A percentile compares a stretch with the other conserved stretches of the same genome.
phyloP scores from a whole-genome alignment of 2,888 invertebrate genomes.

The Heliconius charithonia region DNA sequence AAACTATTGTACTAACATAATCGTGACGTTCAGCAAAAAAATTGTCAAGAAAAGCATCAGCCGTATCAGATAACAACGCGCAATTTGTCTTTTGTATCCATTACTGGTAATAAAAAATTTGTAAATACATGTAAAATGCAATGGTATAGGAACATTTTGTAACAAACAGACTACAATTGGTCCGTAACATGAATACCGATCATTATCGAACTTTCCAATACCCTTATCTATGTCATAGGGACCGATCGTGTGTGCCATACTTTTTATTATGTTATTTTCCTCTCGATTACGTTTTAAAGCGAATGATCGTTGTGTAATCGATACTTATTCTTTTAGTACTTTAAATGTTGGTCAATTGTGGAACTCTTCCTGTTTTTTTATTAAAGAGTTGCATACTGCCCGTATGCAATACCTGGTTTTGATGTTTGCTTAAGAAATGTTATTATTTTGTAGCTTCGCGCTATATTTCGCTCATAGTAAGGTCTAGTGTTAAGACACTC shows the following conservation, averaged over 20 bases:
- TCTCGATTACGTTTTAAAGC: constrained; percentile 62
- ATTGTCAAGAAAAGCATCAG: constrained; percentile 70
- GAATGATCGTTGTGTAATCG: constrained; percentile 42
- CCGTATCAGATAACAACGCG: constrained; percentile 78
- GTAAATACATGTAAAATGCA: constrained; percentile 74
- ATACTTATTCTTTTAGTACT: background rate
- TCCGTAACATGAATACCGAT: constrained; percentile 79
- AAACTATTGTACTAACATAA: constrained; percentile 59
- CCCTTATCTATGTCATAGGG: constrained; percentile 74
- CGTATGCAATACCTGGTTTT: too few relatives aligned
- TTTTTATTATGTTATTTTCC: constrained; percentile 68
- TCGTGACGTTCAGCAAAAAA: constrained; percentile 53
- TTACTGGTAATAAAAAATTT: constrained; percentile 68
- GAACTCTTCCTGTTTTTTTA: background rate
- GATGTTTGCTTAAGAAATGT: too few relatives aligned
- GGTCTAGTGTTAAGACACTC: too few relatives aligned
- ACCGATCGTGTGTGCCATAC: constrained; percentile 69
- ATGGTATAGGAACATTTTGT: constrained; percentile 63
- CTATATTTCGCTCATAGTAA: too few relatives aligned
- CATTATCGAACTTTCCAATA: constrained; percentile 72
- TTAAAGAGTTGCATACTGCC: background rate
- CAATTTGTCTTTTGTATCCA: constrained; percentile 79
- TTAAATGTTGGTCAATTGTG: background rate
- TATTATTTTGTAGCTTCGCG: too few relatives aligned
- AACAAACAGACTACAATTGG: constrained; percentile 76